Evolutionary conservation across 2,888 invertebrate genomes (phyloP).

Genomic region (Spodoptera exigua): DNA sequence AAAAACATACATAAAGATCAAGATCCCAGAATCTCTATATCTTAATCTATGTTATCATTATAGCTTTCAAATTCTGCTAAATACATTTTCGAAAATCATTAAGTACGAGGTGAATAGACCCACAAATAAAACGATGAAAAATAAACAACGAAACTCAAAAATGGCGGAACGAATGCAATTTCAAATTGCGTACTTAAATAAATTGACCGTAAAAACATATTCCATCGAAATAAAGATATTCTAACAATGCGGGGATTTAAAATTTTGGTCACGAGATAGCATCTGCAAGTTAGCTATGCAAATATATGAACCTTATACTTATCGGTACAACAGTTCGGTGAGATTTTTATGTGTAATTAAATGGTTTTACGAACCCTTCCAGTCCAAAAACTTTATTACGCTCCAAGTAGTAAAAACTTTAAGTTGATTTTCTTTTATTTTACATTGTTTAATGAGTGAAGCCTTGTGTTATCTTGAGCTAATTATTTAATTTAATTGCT

Average conservation of each 20-base stretch:
- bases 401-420: conserved; percentile 48
- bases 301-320: conserved; percentile 62
- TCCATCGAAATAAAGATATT: conserved; percentile 19
- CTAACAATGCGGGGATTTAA: conserved; percentile 57
- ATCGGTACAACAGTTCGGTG: conserved; percentile 57
- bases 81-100: too few species aligned
- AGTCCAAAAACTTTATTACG: conserved; percentile 52
- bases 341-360: conserved; percentile 65
- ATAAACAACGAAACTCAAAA: not conserved
- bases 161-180: not conserved
- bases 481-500: conserved; percentile 35
- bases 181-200: conserved; percentile 5
- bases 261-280: conserved; percentile 63
- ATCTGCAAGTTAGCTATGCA: conserved; percentile 73
- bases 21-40: too few species aligned
- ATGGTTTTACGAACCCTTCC: conserved; percentile 58
- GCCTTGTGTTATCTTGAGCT: conserved; percentile 36
- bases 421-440: conserved; percentile 39
- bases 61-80: too few species aligned
- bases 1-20: too few species aligned
- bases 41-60: too few species aligned
- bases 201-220: conserved; percentile 17
- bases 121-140: not conserved
- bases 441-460: conserved; percentile 38
- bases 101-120: too few species aligned